Percentiles rank a stretch among this genome's conserved stretches.
Evolutionary conservation across 2,113 vertebrate genomes (phyloP).

Genomic region (Corythoichthys intestinalis): DNA sequence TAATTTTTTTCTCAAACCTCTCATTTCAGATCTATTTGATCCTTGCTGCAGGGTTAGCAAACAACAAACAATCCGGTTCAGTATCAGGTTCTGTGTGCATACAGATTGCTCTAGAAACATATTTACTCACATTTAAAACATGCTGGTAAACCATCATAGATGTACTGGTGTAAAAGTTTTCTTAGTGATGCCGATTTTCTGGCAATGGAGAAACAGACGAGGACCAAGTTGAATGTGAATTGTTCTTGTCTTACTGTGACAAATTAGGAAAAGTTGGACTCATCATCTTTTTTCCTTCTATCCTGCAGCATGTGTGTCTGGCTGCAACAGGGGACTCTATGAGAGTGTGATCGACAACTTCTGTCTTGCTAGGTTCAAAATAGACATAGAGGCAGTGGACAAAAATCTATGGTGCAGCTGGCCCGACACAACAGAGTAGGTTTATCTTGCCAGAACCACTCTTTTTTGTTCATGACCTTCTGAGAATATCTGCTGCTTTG

Average conservation of each 20-base stretch:
- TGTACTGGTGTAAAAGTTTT: conserved; percentile 4
- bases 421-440: conserved; percentile 61
- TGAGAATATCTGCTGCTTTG: neutral
- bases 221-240: conserved; percentile 29
- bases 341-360: conserved; percentile 37
- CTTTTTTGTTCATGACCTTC: neutral
- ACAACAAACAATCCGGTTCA: neutral
- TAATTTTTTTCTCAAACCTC: neutral
- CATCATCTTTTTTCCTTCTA: neutral
- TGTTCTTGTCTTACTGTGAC: conserved; percentile 14
- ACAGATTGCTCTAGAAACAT: neutral
- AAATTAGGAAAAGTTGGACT: conserved; percentile 1
- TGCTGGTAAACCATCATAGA: neutral
- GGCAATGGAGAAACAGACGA: conserved; percentile 29
- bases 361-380: conserved; percentile 50
- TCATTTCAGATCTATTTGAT: neutral
- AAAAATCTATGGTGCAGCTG: conserved; percentile 66
- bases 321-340: conserved; percentile 41
- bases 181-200: conserved; percentile 24
- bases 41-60: neutral
- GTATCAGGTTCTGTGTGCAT: neutral
- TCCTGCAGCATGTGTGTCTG: conserved; percentile 28
- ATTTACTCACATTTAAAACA: conserved; percentile 35
- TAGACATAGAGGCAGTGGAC: conserved; percentile 53
- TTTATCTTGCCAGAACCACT: conserved; percentile 1